Base-by-base conservation (phyloP, 1,140 invertebrate species). In the Odontomachus brunneus region DNA sequence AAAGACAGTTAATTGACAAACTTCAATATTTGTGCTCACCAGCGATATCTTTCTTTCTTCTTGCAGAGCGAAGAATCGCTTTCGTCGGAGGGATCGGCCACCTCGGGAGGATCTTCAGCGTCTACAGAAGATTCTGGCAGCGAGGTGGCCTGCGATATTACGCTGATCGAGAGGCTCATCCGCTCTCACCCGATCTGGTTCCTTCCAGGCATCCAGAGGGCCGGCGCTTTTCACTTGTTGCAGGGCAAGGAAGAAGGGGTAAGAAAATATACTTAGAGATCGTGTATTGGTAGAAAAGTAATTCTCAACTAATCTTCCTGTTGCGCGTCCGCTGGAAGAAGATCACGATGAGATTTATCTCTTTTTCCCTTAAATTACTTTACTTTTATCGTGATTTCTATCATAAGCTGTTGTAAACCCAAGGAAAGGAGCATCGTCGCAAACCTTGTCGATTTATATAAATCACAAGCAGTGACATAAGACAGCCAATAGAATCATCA, bases 111-210 rank as follows among this genome's bases (percentile, higher is more conserved):
- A 76, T 93, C 92, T 80, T 92, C 91, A 33, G 90, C 80, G 33
- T 91, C 91, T 9, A 91, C 89, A 65, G 92, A 92, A 84, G 92
- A 93, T 86, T 93, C 92, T 65, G 92, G 91, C 12, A 88, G 91
- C 87, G 93, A 94, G 83, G 90, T 92, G 67, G 93, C 97, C 65
- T 98, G 97, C 92, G 97, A 97, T 93, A 97, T 98, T 89, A 96
- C 97, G 17, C 93, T 98, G 66, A 94, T 98, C 88, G 98, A 99
- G 93, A 95, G 98, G 57, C 95, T 99, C 74, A 97, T 98, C 86
- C 96, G 98, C 65, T 98, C 97, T 38, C 98, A 99, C 95, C 97
- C 98, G 19, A 98, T 99, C 86, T 99, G 98, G 98, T 99, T 98
- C 93, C 95, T 99, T 49, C 97, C 98, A 0, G 97, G 97, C n/a